Base-by-base conservation (phyloP, 2,797 vertebrate genomes). In the Astyanax mexicanus region DNA sequence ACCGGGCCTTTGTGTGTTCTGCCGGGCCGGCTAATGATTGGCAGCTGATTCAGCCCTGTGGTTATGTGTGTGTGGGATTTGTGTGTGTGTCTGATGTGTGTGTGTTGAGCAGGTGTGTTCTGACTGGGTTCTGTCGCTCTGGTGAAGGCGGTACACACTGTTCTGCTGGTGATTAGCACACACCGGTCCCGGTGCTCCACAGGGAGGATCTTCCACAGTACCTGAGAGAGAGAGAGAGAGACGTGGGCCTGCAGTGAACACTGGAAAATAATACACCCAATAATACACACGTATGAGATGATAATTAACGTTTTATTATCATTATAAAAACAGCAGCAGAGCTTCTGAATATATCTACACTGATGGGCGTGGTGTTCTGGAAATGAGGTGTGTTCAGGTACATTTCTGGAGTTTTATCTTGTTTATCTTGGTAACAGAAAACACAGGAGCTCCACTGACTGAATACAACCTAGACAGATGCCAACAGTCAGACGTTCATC, bases 161-260 rank as follows among this genome's bases (percentile, higher is more conserved):
- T 79, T 72, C 67, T 78, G 12, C 69, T 40, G 40, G 25, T 25
- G 23, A 68, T 47, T 70, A 52, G 29, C 29, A 49, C 25, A 44
- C 54, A 57, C 69, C 64, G 55, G 61, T 27, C 60, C 54, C 64
- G 55, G 47, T 1, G 6, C 55, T 47, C 25, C 12, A 9, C 45
- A 64, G 77, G 77, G 77, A 58, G 9, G 44, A 69, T 69, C 58
- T 29, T 55, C 23, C 49, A 19, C 17, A 2, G 45, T 58, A 57
- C 71, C 66, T 32, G 65, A 55, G 77, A 79, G 72, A 49, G 6
- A 8, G n/a, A 38, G 65, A 55, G 77, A 79, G 72, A 49, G 6
- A 8, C n/a, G 38, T 11, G 4, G 10, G 21, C 9, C 15, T 58
- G 29, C 15, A 58, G 8, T 25, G 11, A 38, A 12, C 12, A 5